Conservation (phyloP, 1,140 invertebrate genomes). For the Drosophila mauritiana region DNA sequence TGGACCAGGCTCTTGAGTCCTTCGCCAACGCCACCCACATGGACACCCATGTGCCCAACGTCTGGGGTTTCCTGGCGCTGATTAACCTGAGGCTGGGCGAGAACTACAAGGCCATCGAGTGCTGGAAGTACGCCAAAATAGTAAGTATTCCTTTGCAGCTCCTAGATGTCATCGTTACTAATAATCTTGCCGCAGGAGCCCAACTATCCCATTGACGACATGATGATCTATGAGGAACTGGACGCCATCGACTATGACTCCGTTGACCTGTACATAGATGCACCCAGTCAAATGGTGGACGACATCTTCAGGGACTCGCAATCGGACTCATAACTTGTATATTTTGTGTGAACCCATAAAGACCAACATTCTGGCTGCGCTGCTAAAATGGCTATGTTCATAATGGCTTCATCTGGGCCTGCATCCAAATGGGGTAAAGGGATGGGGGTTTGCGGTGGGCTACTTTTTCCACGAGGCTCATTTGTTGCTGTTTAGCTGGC, state of each 20-base stretch:
- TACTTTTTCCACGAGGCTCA: constrained; percentile 19
- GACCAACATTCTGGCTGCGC: constrained; percentile 2
- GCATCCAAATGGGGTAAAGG: constrained; percentile 8
- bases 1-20: constrained; percentile 26
- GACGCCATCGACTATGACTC: constrained; percentile 52
- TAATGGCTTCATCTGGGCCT: constrained; percentile 34
- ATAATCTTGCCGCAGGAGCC: constrained; percentile 35
- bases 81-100: constrained; percentile 60
- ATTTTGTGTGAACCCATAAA: constrained; percentile 30
- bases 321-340: constrained; percentile 10
- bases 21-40: constrained; percentile 47
- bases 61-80: constrained; percentile 69
- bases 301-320: not conserved
- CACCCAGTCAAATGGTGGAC: not conserved
- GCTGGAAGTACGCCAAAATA: constrained; percentile 72
- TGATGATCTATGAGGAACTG: constrained; percentile 59
- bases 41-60: constrained; percentile 59
- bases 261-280: constrained; percentile 60
- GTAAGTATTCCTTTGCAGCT: constrained; percentile 27
- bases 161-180: not conserved
- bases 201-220: constrained; percentile 25
- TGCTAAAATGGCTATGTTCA: constrained; percentile 7
- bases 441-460: not conserved
- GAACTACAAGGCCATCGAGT: constrained; percentile 60
- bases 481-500: constrained; percentile 62